A percentile compares a stretch with the other conserved stretches of the same genome.
These are phyloP conservation scores for Poeciliopsis turneri DNA, from an alignment of 2,797 vertebrate genomes.

Conservation along the genomic window DNA sequence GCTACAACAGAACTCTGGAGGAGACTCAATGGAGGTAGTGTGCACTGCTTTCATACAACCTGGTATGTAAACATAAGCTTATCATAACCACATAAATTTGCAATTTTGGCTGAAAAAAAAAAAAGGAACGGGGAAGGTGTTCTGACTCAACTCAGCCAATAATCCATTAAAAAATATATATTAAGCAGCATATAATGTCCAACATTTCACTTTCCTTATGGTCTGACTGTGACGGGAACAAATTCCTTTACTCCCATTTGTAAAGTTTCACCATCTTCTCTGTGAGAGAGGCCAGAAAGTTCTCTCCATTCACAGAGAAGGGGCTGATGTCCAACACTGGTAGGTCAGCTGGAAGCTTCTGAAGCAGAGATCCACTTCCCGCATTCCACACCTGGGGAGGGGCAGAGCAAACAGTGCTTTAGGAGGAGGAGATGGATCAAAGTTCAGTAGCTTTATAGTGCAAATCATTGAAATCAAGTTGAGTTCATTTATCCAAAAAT, in stretches of 20 bases:
- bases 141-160: not conserved
- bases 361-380: slow-evolving; percentile 86
- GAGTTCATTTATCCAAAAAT: not conserved
- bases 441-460: not conserved
- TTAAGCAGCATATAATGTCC: slow-evolving; percentile 47
- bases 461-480: not conserved
- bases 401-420: not conserved
- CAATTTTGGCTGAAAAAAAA: not conserved
- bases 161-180: slow-evolving; percentile 4
- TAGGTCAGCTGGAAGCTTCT: slow-evolving; percentile 89
- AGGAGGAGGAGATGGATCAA: not conserved
- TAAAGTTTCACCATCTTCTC: slow-evolving; percentile 93
- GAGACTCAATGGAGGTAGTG: not conserved
- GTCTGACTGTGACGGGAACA: not conserved
- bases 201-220: not conserved
- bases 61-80: not conserved
- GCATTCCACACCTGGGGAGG: slow-evolving; percentile 91
- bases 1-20: not conserved
- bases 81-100: not conserved
- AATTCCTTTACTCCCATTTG: slow-evolving; percentile 87
- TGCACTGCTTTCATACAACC: not conserved
- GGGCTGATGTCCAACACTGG: slow-evolving; percentile 92
- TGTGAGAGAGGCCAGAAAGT: slow-evolving; percentile 89
- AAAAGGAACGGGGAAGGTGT: not conserved
- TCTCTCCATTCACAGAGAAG: slow-evolving; percentile 85